Base-by-base conservation (phyloP, 2,113 vertebrate species). In the Caranx melampygus region DNA sequence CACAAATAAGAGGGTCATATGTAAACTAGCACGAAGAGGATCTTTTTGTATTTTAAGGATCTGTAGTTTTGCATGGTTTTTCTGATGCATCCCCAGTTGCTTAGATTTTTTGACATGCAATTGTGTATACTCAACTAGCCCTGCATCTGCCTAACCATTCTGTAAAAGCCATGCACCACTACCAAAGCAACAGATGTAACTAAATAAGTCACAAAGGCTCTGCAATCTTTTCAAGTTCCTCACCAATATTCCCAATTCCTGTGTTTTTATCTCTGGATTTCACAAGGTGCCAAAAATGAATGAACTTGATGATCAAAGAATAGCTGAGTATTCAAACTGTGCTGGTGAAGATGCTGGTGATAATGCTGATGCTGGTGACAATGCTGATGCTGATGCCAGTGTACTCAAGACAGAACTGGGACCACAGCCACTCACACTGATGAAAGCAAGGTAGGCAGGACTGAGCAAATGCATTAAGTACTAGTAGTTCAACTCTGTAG, bases 381-480 rank as follows among this genome's bases (percentile, higher is more conserved):
- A 51, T 54, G 51, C 33, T 51, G 18, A 52, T 66, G 59, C 18
- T 59, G 81, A 44, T 65, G 44, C 31, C 3, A 37, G 42, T 54
- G 31, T 66, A 51, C 16, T 84, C 3, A 76, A 84, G 42, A 72
- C 31, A 54, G 88, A 91, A 73, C 15, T 78, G 15, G 92, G 84
- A 52, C 93, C 94, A 2, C 81, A 94, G 78, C 92, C 96, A 6
- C 94, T 99, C 34, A 86, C 95, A 52, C 45, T 97, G 75, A 94
- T 85, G 75, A 96, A 94, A 95, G 97, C 97, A 87, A 98, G 96
- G 98, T 99, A 67, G 91, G 5, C 5, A 63, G 10, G 42, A 13
- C 34, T 26, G 49, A 40, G 10, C 13, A 67, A 54, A 72, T 72
- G 1, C 83, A 33, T 16, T 20, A 31, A 6, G 37, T n/a, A 1